A percentile compares a stretch with the other conserved stretches of the same genome.
These are phyloP conservation scores for Pseudomyrmex gracilis DNA, from an alignment of 1,140 invertebrate species.

Conservation along the genomic window DNA sequence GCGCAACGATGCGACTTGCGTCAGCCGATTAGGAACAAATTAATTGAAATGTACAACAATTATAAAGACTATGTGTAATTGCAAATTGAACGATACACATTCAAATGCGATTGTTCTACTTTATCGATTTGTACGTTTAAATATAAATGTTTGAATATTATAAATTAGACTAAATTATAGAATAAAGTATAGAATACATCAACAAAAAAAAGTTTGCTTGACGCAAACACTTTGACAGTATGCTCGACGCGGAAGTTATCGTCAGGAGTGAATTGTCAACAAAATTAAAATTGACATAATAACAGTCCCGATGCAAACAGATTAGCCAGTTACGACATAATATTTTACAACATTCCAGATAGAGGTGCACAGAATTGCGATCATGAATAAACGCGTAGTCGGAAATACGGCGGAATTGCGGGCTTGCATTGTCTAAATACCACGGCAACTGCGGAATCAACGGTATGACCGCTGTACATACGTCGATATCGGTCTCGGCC, in stretches of 20 bases:
- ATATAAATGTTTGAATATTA: too few species aligned
- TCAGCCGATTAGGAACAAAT: slow-evolving; percentile 1
- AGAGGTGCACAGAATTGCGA: slow-evolving; percentile 20
- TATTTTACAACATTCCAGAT: slow-evolving; percentile 50
- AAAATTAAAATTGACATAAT: neutral
- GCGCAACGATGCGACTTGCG: neutral
- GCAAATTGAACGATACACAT: neutral
- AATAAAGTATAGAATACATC: too few species aligned
- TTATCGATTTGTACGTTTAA: too few species aligned
- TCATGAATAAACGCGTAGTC: slow-evolving; percentile 47
- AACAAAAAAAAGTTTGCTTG: too few species aligned
- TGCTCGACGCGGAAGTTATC: neutral
- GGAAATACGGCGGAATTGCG: slow-evolving; percentile 51
- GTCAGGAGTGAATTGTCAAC: neutral
- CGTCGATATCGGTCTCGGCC: slow-evolving; percentile 24
- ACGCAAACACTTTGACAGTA: too few species aligned
- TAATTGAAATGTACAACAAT: slow-evolving; percentile 12
- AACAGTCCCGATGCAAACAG: neutral
- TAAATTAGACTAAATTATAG: too few species aligned
- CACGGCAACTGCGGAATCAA: slow-evolving; percentile 54
- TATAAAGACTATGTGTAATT: neutral
- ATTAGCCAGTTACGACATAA: neutral
- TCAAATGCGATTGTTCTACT: too few species aligned
- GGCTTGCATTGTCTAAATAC: slow-evolving; percentile 52
- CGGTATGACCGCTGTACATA: slow-evolving; percentile 54